phyloP scores from a whole-genome alignment of 1,140 invertebrate genomes.

The Triops cancriformis region DNA sequence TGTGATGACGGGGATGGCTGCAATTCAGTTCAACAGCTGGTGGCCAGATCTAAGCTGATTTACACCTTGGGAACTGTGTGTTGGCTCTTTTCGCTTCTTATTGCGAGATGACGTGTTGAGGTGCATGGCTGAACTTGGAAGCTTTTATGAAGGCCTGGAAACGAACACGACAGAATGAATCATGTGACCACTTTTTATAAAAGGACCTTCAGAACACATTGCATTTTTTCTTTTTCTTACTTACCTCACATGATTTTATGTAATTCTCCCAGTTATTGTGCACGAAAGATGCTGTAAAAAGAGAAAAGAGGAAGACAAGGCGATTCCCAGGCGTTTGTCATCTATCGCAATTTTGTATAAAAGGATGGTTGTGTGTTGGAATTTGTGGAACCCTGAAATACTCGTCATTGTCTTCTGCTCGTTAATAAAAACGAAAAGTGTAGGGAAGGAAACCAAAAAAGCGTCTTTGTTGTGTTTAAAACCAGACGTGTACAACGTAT shows the following conservation, averaged over 20 bases:
- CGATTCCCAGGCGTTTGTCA: not conserved
- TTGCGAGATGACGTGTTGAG: not conserved
- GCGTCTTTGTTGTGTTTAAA: not conserved
- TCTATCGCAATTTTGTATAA: not conserved
- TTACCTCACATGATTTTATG: not conserved
- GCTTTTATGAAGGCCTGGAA: not conserved
- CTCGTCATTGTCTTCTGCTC: not conserved
- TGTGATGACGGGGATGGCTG: constrained; percentile 80
- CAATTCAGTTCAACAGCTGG: constrained; percentile 42
- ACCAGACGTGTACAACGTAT: no score
- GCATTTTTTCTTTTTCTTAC: not conserved
- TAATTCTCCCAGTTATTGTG: not conserved
- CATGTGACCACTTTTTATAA: constrained; percentile 1
- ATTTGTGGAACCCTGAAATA: not conserved
- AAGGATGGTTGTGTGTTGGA: not conserved
- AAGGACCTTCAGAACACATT: not conserved
- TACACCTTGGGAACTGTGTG: not conserved
- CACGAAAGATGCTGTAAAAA: not conserved
- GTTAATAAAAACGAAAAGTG: not conserved
- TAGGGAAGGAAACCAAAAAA: not conserved
- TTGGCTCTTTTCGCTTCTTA: not conserved
- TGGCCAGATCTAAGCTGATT: not conserved
- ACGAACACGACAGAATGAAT: not conserved
- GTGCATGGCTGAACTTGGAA: not conserved
- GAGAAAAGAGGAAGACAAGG: not conserved